phyloP scores from a whole-genome alignment of 2,113 vertebrate species.

The Albula goreensis region DNA sequence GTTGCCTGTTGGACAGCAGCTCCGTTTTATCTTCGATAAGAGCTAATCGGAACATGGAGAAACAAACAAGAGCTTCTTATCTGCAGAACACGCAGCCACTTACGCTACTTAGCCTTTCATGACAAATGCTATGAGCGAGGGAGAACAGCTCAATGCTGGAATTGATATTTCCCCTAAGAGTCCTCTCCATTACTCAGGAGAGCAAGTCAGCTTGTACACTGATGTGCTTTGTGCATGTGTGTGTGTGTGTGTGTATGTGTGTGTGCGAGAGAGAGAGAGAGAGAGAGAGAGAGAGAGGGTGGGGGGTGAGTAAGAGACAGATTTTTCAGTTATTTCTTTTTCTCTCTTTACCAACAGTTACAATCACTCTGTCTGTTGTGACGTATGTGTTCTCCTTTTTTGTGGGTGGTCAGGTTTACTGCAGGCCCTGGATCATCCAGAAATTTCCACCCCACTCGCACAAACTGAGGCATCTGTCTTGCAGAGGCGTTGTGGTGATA shows the following conservation, averaged over 20 bases:
- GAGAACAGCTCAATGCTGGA: background rate
- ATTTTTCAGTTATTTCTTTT: too few species aligned
- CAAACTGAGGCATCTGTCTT: constrained; percentile 29
- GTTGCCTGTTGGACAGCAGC: background rate
- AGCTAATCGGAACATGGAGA: background rate
- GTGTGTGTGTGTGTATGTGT: constrained; percentile 8
- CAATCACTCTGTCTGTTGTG: too few species aligned
- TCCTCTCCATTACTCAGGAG: background rate
- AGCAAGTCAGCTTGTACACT: background rate
- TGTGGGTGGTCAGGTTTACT: constrained; percentile 39
- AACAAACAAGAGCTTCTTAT: background rate
- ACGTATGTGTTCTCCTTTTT: background rate
- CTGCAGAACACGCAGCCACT: too few species aligned
- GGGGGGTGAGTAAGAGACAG: too few species aligned
- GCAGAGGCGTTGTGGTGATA: constrained; percentile 60
- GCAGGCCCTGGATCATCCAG: constrained; percentile 44
- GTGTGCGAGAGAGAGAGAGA: too few species aligned
- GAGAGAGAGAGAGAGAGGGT: too few species aligned
- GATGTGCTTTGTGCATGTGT: background rate
- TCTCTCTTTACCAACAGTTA: too few species aligned
- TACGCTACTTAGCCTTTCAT: background rate
- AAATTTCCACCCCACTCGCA: constrained; percentile 43
- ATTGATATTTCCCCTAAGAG: background rate
- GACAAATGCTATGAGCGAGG: background rate
- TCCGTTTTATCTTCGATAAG: background rate